Evolutionary conservation across 2,888 invertebrate genomes (phyloP).

Genomic region (Amphipoea lucens): DNA sequence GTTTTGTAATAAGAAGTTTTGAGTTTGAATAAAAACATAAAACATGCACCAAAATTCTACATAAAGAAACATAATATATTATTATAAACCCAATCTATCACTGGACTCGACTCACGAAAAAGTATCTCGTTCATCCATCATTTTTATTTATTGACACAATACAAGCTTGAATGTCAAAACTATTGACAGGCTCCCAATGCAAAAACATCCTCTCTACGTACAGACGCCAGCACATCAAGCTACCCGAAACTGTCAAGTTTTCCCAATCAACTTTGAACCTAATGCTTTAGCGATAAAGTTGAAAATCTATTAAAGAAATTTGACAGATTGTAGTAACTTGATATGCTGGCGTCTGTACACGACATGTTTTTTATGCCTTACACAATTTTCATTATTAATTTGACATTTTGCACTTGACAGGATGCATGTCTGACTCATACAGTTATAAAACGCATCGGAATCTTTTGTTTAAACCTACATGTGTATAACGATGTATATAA

Average conservation of each 20-base stretch:
- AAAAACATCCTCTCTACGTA: slow-evolving; percentile 5
- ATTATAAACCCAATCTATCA: neutral
- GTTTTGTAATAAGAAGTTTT: too few species aligned
- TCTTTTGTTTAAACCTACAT: neutral
- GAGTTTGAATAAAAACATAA: too few species aligned
- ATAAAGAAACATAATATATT: too few species aligned
- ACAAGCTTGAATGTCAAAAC: neutral
- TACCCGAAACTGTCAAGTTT: too few species aligned
- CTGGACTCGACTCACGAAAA: neutral
- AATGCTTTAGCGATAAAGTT: too few species aligned
- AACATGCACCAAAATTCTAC: too few species aligned
- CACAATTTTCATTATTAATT: slow-evolving; percentile 13
- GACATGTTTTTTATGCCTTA: neutral
- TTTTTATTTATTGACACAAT: neutral
- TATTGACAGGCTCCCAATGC: neutral
- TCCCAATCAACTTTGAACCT: too few species aligned
- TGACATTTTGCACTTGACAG: slow-evolving; percentile 23
- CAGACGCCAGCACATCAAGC: too few species aligned
- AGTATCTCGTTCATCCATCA: too few species aligned
- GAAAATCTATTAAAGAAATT: too few species aligned
- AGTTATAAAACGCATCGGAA: slow-evolving; percentile 33
- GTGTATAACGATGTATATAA: neutral
- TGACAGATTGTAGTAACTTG: too few species aligned
- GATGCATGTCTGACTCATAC: slow-evolving; percentile 37
- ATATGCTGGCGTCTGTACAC: too few species aligned